These are phyloP conservation scores for Danaus plexippus DNA, from an alignment of 1,140 invertebrate species.

Conservation along the genomic window DNA sequence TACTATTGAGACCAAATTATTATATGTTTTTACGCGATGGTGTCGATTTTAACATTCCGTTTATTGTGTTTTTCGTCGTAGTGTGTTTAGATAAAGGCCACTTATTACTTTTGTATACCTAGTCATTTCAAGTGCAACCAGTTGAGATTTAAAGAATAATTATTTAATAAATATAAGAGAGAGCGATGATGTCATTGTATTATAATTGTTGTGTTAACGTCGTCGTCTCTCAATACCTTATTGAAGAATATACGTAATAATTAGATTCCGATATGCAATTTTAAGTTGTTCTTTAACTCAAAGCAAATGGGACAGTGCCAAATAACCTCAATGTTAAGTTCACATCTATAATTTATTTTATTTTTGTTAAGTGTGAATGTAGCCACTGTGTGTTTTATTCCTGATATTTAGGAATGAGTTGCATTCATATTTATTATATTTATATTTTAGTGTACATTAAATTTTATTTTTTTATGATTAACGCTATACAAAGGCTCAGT, in stretches of 20 bases:
- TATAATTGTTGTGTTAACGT: slow-evolving; percentile 52
- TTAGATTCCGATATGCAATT: slow-evolving; percentile 44
- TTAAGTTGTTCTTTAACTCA: slow-evolving; percentile 41
- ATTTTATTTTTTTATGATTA: slow-evolving; percentile 56
- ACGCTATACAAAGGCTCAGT: slow-evolving; percentile 64
- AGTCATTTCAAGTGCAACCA: slow-evolving; percentile 69
- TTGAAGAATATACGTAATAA: slow-evolving; percentile 16
- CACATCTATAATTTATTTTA: slow-evolving; percentile 57
- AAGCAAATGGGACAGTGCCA: slow-evolving; percentile 66
- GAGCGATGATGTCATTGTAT: slow-evolving; percentile 41
- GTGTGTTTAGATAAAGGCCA: slow-evolving; percentile 58
- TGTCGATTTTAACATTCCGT: slow-evolving; percentile 71
- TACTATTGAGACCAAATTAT: slow-evolving; percentile 71
- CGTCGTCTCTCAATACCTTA: slow-evolving; percentile 24
- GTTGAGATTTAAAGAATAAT: slow-evolving; percentile 65
- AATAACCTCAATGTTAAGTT: slow-evolving; percentile 66
- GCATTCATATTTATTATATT: slow-evolving; percentile 73
- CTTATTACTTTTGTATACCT: slow-evolving; percentile 65
- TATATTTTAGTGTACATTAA: slow-evolving; percentile 66
- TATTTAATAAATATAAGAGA: slow-evolving; percentile 42
- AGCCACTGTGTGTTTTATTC: slow-evolving; percentile 69
- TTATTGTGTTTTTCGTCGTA: slow-evolving; percentile 45
- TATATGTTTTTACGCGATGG: slow-evolving; percentile 68
- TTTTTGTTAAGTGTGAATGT: slow-evolving; percentile 67
- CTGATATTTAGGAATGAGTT: slow-evolving; percentile 73